phyloP scores from a whole-genome alignment of 2,113 vertebrate genomes.

The Psephotus haematonotus region DNA sequence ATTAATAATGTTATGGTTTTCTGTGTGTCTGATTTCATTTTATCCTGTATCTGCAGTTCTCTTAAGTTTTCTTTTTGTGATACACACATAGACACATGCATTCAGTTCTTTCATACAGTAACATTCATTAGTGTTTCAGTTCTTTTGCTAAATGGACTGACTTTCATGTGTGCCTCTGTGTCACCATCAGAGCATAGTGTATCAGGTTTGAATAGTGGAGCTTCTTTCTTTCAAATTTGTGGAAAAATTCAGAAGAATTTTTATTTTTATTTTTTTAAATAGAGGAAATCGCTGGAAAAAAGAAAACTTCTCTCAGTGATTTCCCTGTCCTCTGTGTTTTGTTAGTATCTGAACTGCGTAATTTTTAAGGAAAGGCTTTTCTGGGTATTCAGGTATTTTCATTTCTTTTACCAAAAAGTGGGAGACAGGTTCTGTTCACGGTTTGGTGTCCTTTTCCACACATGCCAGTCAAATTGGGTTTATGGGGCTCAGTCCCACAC shows the following conservation, averaged over 20 bases:
- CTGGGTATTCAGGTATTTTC: background rate
- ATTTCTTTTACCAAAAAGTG: background rate
- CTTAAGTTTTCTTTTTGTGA: no score
- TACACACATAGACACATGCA: fast-evolving
- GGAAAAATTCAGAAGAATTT: background rate
- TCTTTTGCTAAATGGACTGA: background rate
- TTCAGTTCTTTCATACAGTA: background rate
- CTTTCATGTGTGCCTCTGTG: background rate
- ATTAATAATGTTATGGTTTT: background rate
- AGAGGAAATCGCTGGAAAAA: background rate
- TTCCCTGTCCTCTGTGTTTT: background rate
- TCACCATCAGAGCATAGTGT: fast-evolving
- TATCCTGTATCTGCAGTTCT: background rate
- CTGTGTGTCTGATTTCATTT: background rate
- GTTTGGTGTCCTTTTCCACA: background rate
- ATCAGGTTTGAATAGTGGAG: background rate
- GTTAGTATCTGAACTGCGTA: background rate
- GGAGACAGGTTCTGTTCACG: background rate
- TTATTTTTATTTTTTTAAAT: background rate
- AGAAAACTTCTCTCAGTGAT: background rate
- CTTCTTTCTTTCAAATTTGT: background rate
- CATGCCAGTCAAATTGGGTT: background rate
- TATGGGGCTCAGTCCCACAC: background rate
- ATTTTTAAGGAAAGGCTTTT: background rate
- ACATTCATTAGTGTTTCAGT: no score